Evolutionary conservation across 2,797 vertebrate species (phyloP), one percentile per base, ranked within the genome.

Genomic region (Macropodus opercularis): DNA sequence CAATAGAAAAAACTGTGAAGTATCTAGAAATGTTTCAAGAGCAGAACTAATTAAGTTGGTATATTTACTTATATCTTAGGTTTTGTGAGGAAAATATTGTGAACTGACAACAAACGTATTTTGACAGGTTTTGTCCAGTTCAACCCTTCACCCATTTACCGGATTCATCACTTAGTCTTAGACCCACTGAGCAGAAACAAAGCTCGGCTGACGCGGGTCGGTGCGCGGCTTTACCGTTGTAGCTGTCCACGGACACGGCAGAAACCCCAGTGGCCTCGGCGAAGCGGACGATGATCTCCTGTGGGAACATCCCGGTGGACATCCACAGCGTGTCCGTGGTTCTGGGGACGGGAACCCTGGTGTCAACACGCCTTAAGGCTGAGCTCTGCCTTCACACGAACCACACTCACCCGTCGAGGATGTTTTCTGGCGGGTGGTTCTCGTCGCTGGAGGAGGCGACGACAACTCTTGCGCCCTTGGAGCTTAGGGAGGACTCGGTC

Each of bases 221-320:
- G n/a, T n/a, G n/a, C n/a, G n/a, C n/a, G n/a, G n/a, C n/a, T n/a
- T 26, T 91, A 99, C 97, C 93, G 69, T 94, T 92, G 38, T 92
- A 95, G 85, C 94, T 95, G 61, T 96, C 93, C 63, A 99, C 75
- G 27, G 89, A 75, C 35, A 98, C 85, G 1, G 86, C 88, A 51
- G 85, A 90, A 48, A 98, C 78, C 41, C 75, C 92, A 7, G 93
- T 89, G 6, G 91, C 64, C 54, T 92, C 87, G 60, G 92, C 86
- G 75, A 98, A 95, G 49, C 87, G 91, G 67, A 99, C 83, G 72
- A 96, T 92, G 72, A 98, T 86, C 79, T 98, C 96, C 67, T 99
- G 97, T 0, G 96, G 96, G 89, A 97, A 98, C 95, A 97, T 95
- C 35, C 97, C 97, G 1, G 96, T 98, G 15, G 96, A 95, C 8